Percentiles rank a stretch among this genome's conserved stretches.
These are phyloP conservation scores for Echinops telfairi DNA, from an alignment of 2,113 vertebrate species.

Conservation along the genomic window DNA sequence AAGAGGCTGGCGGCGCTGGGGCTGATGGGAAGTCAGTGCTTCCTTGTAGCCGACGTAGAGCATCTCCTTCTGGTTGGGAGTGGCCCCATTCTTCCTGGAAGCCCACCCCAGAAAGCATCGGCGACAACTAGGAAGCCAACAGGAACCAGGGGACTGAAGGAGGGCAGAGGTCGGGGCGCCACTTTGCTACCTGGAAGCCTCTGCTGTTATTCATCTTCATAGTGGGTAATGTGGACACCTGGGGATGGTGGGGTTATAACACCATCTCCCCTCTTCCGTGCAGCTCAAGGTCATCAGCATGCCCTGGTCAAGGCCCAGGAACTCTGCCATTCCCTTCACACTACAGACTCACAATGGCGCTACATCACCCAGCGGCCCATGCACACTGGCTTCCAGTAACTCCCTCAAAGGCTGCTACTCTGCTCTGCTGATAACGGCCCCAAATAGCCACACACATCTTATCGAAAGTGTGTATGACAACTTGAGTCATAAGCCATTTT, in stretches of 20 bases:
- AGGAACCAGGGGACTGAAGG: neutral
- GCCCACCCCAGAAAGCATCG: conserved; percentile 12
- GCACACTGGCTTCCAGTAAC: neutral
- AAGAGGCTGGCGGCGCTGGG: conserved; percentile 63
- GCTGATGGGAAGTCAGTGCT: neutral
- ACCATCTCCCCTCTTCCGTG: neutral
- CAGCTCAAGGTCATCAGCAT: accelerated
- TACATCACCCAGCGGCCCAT: no score
- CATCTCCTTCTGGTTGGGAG: neutral
- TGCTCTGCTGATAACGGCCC: neutral
- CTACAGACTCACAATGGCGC: neutral
- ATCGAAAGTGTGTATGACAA: neutral
- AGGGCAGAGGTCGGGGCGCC: neutral
- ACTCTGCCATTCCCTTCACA: neutral
- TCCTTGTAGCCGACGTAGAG: neutral
- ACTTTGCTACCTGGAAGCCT: neutral
- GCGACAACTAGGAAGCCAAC: neutral
- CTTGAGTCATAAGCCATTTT: neutral
- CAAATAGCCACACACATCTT: neutral
- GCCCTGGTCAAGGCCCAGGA: accelerated
- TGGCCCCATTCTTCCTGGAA: conserved; percentile 22
- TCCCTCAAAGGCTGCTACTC: neutral
- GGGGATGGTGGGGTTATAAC: neutral
- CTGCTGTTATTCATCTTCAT: accelerated
- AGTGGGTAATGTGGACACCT: neutral